Percentiles rank a stretch among this genome's conserved stretches.
These are phyloP conservation scores for Smutsia gigantea DNA, from an alignment of 2,797 vertebrate genomes.

Conservation along the genomic window DNA sequence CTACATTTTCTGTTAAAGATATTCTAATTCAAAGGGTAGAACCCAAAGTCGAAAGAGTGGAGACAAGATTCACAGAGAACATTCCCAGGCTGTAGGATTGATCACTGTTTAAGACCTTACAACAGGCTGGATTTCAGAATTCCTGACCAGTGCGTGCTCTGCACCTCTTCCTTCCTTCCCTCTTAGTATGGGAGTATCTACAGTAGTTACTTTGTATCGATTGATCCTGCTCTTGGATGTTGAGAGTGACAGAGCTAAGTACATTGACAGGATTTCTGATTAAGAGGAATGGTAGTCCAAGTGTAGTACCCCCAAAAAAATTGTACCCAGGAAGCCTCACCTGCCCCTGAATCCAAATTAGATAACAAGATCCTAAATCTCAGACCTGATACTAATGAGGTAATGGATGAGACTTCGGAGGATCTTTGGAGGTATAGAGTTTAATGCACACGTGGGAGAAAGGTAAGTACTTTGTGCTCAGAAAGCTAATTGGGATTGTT, in stretches of 20 bases:
- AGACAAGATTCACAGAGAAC: background rate
- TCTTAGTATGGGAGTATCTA: background rate
- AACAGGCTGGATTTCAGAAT: background rate
- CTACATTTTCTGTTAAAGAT: background rate
- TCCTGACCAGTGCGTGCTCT: background rate
- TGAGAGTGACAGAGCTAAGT: background rate
- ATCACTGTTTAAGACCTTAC: background rate
- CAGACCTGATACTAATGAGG: background rate
- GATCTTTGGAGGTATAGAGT: background rate
- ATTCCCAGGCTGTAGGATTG: no score
- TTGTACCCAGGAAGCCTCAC: background rate
- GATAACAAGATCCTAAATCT: background rate
- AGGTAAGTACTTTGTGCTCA: background rate
- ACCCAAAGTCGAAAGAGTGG: background rate
- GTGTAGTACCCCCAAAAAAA: background rate
- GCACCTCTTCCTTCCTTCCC: background rate
- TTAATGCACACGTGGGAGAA: background rate
- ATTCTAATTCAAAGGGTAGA: background rate
- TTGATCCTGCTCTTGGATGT: background rate
- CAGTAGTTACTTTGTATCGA: background rate
- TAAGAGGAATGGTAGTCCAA: background rate
- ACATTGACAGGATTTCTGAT: background rate
- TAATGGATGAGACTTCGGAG: background rate
- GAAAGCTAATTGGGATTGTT: background rate
- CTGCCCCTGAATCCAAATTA: background rate